These are phyloP conservation scores for Arctopsyche grandis DNA, from an alignment of 1,140 invertebrate genomes.

Conservation along the genomic window DNA sequence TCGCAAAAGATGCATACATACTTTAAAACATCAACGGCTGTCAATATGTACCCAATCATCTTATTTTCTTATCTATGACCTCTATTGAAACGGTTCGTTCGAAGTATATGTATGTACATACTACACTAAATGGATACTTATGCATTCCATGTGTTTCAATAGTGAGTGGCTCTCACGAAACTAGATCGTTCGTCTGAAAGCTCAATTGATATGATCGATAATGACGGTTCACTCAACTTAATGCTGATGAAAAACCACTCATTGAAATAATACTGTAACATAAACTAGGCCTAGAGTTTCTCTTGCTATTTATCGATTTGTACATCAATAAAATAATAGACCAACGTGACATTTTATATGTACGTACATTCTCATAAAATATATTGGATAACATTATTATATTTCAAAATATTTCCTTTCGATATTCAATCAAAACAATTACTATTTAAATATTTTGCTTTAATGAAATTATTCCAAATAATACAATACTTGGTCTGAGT, in stretches of 20 bases:
- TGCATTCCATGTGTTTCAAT: neutral
- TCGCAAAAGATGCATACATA: constrained; percentile 20
- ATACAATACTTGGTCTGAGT: too few species aligned
- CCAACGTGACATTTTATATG: neutral
- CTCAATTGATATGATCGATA: constrained; percentile 29
- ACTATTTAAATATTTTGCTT: too few species aligned
- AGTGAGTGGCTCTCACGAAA: neutral
- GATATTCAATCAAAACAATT: too few species aligned
- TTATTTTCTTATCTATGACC: too few species aligned
- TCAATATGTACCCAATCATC: too few species aligned
- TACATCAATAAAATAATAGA: neutral
- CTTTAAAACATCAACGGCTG: neutral
- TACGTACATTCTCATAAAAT: neutral
- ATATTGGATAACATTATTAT: too few species aligned
- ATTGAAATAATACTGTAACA: neutral
- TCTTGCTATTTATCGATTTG: neutral
- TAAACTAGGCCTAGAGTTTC: neutral
- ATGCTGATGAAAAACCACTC: constrained; percentile 3
- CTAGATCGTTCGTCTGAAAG: neutral
- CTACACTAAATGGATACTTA: too few species aligned
- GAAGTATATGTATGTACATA: neutral
- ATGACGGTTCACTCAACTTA: constrained; percentile 9
- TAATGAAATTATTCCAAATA: too few species aligned
- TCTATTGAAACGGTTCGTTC: neutral
- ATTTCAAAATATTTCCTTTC: too few species aligned